Conservation (phyloP, 2,797 vertebrate genomes). For the Eupleurogrammus muticus region DNA sequence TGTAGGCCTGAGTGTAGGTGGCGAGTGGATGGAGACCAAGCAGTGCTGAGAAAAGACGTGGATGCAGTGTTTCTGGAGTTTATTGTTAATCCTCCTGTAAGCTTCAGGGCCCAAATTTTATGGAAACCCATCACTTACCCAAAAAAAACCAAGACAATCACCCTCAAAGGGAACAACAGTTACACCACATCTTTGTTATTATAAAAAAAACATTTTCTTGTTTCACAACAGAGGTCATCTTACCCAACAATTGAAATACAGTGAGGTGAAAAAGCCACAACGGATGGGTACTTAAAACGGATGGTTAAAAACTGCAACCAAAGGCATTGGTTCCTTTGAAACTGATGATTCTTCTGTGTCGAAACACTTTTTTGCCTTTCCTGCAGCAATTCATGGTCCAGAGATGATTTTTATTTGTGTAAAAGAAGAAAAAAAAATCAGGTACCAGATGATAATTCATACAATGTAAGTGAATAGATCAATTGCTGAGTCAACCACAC, state of each 20-base stretch:
- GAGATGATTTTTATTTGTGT: too few relatives aligned
- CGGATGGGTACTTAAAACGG: neutral
- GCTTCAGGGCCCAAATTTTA: neutral
- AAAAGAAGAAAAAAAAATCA: too few relatives aligned
- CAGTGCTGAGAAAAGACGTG: slow-evolving; percentile 16
- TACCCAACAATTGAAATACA: neutral
- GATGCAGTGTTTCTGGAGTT: slow-evolving; percentile 4
- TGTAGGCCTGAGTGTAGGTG: slow-evolving; percentile 41
- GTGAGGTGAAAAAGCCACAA: neutral
- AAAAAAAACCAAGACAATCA: neutral
- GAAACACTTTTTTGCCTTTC: too few relatives aligned
- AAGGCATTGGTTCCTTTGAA: too few relatives aligned
- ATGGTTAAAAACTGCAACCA: neutral
- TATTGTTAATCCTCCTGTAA: neutral
- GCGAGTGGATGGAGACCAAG: slow-evolving; percentile 19
- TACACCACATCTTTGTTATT: slow-evolving; percentile 34
- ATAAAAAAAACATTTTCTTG: neutral
- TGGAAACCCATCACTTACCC: neutral
- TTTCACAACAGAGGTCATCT: slow-evolving; percentile 29
- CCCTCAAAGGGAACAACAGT: slow-evolving; percentile 30
- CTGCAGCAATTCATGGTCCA: too few relatives aligned
- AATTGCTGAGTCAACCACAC: too few relatives aligned
- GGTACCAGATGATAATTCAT: too few relatives aligned
- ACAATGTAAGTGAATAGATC: too few relatives aligned
- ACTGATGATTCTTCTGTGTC: too few relatives aligned